A percentile compares a stretch with the other conserved stretches of the same genome.
Evolutionary conservation across 2,797 vertebrate species (phyloP).

Genomic region (Rhadinocentrus ornatus): DNA sequence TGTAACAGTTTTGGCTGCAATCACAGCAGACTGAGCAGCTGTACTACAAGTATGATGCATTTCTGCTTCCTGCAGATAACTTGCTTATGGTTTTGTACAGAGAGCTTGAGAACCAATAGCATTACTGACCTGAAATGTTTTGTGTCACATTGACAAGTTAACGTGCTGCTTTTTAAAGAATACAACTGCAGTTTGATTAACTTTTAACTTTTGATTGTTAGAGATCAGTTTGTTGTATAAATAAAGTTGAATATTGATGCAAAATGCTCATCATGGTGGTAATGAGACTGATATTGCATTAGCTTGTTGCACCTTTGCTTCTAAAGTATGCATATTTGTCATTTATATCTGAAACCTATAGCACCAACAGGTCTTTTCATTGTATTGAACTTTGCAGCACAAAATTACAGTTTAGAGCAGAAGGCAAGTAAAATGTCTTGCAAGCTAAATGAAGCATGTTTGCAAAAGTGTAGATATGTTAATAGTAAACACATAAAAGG

Average conservation of each 20-base stretch:
- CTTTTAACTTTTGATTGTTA: neutral
- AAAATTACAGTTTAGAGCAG: neutral
- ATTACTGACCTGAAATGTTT: slow-evolving; percentile 4
- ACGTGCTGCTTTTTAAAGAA: neutral
- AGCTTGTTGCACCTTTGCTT: neutral
- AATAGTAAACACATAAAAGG: slow-evolving; percentile 21
- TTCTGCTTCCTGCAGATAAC: slow-evolving; percentile 43
- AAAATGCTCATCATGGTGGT: neutral
- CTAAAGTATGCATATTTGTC: slow-evolving; percentile 8
- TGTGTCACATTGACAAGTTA: slow-evolving; percentile 19
- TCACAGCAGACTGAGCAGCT: slow-evolving; percentile 33
- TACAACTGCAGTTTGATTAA: slow-evolving; percentile 2
- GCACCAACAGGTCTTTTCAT: neutral
- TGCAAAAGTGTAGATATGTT: slow-evolving; percentile 68
- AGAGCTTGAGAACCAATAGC: slow-evolving; percentile 33
- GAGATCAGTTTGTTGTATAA: neutral
- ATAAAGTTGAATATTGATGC: neutral
- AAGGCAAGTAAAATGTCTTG: slow-evolving; percentile 34
- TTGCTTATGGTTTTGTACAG: slow-evolving; percentile 17
- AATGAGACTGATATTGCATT: slow-evolving; percentile 14
- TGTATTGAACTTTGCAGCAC: slow-evolving; percentile 17
- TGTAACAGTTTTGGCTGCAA: slow-evolving; percentile 57
- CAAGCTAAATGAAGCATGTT: slow-evolving; percentile 36
- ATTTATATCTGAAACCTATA: slow-evolving; percentile 19
- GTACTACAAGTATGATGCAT: slow-evolving; percentile 39